phyloP scores from a whole-genome alignment of 2,113 vertebrate genomes.

The Cryptomyrus ogoouensis region DNA sequence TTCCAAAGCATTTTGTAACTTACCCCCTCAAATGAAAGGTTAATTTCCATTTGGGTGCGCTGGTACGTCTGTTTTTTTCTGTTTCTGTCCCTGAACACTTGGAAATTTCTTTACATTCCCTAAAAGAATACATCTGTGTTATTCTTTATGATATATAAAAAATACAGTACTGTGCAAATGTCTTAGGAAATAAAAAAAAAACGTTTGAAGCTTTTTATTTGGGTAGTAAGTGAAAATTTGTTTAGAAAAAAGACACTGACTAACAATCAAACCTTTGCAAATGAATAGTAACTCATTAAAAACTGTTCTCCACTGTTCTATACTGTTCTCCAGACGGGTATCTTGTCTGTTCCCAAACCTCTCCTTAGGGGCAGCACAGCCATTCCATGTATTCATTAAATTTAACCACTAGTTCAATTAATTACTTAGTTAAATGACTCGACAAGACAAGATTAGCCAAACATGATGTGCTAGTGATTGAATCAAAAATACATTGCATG shows the following conservation, averaged over 20 bases:
- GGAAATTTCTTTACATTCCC: conserved; percentile 50
- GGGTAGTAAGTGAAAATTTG: neutral
- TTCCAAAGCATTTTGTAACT: neutral
- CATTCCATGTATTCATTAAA: neutral
- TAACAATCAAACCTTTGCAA: neutral
- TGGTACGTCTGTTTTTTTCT: conserved; percentile 29
- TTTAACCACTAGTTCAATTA: neutral
- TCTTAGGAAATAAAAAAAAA: neutral
- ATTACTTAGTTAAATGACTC: neutral
- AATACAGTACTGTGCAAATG: neutral
- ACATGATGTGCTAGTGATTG: neutral
- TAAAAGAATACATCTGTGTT: conserved; percentile 27
- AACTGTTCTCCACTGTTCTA: neutral
- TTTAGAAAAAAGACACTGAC: neutral
- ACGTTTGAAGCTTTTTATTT: neutral
- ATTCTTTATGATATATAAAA: conserved; percentile 4
- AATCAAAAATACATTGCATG: neutral
- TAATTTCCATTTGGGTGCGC: conserved; percentile 53
- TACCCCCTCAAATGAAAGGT: conserved; percentile 48
- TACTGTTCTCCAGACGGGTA: neutral
- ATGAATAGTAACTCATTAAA: neutral
- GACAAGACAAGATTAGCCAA: neutral
- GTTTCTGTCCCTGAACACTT: conserved; percentile 28
- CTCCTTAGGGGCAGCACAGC: neutral
- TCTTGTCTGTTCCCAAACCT: neutral